Conservation (phyloP, 92 coral and sea anemone genomes). For the Umimayanthus chanpuru region DNA sequence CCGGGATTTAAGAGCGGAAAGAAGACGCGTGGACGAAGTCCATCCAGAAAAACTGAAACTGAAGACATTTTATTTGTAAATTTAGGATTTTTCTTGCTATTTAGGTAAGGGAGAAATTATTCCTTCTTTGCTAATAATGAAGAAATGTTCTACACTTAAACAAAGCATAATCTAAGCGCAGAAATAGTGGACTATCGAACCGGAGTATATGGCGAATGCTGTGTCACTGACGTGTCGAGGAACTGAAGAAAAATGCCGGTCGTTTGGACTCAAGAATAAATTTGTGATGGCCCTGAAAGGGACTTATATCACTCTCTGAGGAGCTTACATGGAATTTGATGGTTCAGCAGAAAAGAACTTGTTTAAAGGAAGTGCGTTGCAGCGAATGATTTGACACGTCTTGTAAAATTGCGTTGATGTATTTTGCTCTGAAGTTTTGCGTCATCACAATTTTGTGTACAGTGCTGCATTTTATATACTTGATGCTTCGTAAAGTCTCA, state of each 20-base stretch:
- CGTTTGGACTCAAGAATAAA: neutral
- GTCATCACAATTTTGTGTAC: conserved; percentile 41
- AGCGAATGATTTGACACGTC: neutral
- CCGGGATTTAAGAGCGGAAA: conserved; percentile 77
- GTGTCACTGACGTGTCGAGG: conserved; percentile 36
- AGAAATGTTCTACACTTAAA: neutral
- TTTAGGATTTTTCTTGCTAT: conserved; percentile 26
- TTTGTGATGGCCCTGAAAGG: neutral
- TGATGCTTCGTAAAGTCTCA: neutral
- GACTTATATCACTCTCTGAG: neutral
- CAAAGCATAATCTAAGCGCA: neutral
- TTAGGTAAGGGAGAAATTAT: conserved; percentile 23
- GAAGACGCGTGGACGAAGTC: conserved; percentile 49
- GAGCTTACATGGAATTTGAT: conserved; percentile 2
- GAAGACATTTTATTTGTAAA: conserved; percentile 39
- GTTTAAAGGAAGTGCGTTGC: neutral
- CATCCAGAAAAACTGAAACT: conserved; percentile 16
- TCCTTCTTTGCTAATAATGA: neutral
- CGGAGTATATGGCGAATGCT: neutral
- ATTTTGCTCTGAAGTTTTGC: conserved; percentile 14
- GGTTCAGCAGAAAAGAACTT: neutral
- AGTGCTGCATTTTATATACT: neutral
- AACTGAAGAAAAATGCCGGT: conserved; percentile 35
- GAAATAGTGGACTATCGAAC: neutral
- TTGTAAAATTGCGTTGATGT: conserved; percentile 14